Conservation (phyloP, 2,888 invertebrate genomes). For the Orchesella flavescens region DNA sequence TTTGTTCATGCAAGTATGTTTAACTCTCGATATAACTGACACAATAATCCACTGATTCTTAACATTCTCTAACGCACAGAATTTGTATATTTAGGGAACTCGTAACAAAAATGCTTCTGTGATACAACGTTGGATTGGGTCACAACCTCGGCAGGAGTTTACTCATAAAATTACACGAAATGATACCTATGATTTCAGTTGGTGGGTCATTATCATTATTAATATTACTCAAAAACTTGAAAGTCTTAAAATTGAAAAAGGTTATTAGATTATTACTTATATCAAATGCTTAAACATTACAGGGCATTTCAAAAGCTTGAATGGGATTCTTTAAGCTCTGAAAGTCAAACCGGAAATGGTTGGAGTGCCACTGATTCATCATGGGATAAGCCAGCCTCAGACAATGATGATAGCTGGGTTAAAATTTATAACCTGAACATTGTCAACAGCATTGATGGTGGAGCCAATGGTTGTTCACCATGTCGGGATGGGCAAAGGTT, state of each 20-base stretch:
- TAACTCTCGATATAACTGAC: too few species aligned
- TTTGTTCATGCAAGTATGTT: slow-evolving; percentile 76
- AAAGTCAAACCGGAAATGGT: slow-evolving; percentile 30
- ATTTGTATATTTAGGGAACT: slow-evolving; percentile 73
- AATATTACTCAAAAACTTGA: background rate
- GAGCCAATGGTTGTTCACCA: slow-evolving; percentile 77
- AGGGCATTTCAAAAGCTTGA: slow-evolving; percentile 75
- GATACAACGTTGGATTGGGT: slow-evolving; percentile 75
- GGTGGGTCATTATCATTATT: slow-evolving; percentile 71
- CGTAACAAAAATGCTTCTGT: slow-evolving; percentile 74
- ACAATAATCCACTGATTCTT: too few species aligned
- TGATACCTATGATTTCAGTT: slow-evolving; percentile 75
- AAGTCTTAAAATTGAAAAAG: too few species aligned
- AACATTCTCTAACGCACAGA: background rate
- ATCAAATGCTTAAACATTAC: background rate
- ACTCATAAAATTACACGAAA: slow-evolving; percentile 74
- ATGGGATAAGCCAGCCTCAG: slow-evolving; percentile 46
- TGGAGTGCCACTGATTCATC: slow-evolving; percentile 37
- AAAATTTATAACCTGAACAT: slow-evolving; percentile 77
- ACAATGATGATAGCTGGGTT: slow-evolving; percentile 74
- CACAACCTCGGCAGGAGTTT: slow-evolving; percentile 73
- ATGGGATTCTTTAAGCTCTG: slow-evolving; percentile 62
- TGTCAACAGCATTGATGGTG: slow-evolving; percentile 77
- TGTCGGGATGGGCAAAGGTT: slow-evolving; percentile 74
- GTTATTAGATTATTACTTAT: background rate